Evolutionary conservation across 1,140 invertebrate species (phyloP).

Genomic region (Drosophila nigrodunni): DNA sequence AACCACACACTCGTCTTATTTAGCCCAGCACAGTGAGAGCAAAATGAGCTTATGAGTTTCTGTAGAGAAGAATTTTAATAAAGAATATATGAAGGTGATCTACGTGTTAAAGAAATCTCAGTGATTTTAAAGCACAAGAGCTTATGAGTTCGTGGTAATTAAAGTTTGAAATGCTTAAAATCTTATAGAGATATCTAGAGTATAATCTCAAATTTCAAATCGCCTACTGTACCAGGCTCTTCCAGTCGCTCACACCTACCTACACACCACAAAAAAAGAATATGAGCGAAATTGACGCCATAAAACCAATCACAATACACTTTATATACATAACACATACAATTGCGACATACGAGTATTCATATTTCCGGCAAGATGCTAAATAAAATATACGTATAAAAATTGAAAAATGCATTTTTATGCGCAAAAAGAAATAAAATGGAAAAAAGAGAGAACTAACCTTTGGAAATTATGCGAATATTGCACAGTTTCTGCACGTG

Average conservation of each 20-base stretch:
- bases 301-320: conserved; percentile 43
- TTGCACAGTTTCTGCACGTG: conserved; percentile 22
- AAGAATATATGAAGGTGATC: no score
- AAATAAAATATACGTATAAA: conserved; percentile 49
- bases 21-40: no score
- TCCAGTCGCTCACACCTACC: not conserved
- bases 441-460: not conserved
- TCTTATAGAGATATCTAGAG: no score
- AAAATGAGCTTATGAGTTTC: no score
- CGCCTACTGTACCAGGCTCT: no score
- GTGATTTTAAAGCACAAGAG: no score
- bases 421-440: not conserved
- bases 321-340: not conserved
- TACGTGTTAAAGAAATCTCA: no score
- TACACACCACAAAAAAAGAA: conserved; percentile 2
- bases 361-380: conserved; percentile 50
- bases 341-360: conserved; percentile 28
- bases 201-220: no score
- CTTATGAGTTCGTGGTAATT: no score
- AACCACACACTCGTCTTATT: conserved; percentile 6
- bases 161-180: no score
- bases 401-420: conserved; percentile 43
- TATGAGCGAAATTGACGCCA: conserved; percentile 23
- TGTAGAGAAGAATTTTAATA: no score
- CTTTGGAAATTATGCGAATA: conserved; percentile 38